Evolutionary conservation across 2,113 vertebrate genomes (phyloP), one percentile per base, ranked within the genome.

Genomic region (Capreolus pygargus): DNA sequence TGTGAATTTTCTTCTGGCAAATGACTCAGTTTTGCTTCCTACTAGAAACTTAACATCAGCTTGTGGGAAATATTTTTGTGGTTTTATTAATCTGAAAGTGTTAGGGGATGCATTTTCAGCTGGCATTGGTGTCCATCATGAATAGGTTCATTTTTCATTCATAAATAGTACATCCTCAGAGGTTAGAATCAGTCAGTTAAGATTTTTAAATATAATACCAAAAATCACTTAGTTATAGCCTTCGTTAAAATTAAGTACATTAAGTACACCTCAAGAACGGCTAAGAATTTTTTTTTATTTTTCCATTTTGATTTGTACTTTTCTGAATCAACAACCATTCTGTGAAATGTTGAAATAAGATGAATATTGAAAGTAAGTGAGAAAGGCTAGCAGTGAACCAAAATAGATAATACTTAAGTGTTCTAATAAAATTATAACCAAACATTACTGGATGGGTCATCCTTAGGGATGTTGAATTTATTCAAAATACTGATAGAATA

Each of bases 211-310:
- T 91, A 67, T 60, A 61, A 86, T 91, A 60, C 33, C 27, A 33
- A 89, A 87, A 97, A 9, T 23, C 78, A 83, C 28, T 93, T 81
- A 60, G 33, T 74, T 91, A 89, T 47, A 76, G 33, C 33, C 39
- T 79, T 97, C 21, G 25, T 92, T 92, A 95, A 87, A 97, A 91
- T 91, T 58, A 92, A 95, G 36, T 92, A 96, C 12, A 17, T 83
- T 92, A 87, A 45, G 6, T 84, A 55, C 1, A 79, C 30, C 25
- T 74, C 16, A 94, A 87, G 52, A 82, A 39, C 16, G 92, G 74
- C 27, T 90, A 87, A 52, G 30, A 50, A 54, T 86, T 94, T 95
- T 94, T 64, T 89, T 43, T 89, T 94, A 45, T 57, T 96, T 96
- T 95, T 92, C 54, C 1, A 50, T 92, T 91, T 89, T 86, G 28